Evolutionary conservation across 2,888 invertebrate genomes (phyloP).

Genomic region (Dryomyza anilis): DNA sequence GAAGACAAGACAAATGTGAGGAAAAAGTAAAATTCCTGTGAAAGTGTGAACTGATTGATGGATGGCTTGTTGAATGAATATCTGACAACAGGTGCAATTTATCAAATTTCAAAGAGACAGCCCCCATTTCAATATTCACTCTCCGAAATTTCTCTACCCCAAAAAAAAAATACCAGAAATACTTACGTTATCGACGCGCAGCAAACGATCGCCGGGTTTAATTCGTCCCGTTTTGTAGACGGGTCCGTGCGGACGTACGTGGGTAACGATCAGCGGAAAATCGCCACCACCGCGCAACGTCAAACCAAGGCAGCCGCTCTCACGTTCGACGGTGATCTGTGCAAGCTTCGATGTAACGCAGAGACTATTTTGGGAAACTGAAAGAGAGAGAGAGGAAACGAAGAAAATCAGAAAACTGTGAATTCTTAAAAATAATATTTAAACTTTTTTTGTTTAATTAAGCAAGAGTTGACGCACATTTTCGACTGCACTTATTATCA

Average conservation of each 20-base stretch:
- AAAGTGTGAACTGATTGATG: slow-evolving; percentile 10
- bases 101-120: slow-evolving; percentile 27
- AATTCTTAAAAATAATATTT: slow-evolving; percentile 10
- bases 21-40: slow-evolving; percentile 22
- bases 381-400: background rate
- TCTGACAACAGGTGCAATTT: slow-evolving; percentile 39
- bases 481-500: no score
- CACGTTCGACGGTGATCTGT: slow-evolving; percentile 80
- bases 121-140: background rate
- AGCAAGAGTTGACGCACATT: no score
- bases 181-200: slow-evolving; percentile 82
- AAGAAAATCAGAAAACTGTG: slow-evolving; percentile 10
- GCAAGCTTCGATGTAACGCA: slow-evolving; percentile 79
- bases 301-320: slow-evolving; percentile 83
- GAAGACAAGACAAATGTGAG: background rate
- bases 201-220: slow-evolving; percentile 85
- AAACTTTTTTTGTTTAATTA: no score
- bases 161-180: background rate
- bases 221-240: slow-evolving; percentile 90
- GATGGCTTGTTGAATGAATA: background rate
- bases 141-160: background rate
- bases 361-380: slow-evolving; percentile 73
- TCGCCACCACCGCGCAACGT: slow-evolving; percentile 83
- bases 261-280: slow-evolving; percentile 85
- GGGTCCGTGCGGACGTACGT: slow-evolving; percentile 86